phyloP scores from a whole-genome alignment of 2,888 invertebrate species.

The Trichogramma dendrolimi region DNA sequence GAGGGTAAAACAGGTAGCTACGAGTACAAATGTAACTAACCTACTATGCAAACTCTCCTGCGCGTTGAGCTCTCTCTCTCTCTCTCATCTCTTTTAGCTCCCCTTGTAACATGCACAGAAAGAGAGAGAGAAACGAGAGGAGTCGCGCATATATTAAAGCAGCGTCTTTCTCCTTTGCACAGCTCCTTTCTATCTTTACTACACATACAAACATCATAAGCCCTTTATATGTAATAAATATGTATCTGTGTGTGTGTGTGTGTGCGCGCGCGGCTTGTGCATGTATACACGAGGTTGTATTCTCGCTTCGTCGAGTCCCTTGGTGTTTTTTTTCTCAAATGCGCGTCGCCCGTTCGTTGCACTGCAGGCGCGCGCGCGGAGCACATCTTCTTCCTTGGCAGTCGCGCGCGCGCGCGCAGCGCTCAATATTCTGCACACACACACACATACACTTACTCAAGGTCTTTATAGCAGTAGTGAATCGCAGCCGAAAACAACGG shows the following conservation, averaged over 20 bases:
- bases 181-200: not conserved
- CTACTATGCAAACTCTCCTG: conserved; percentile 10
- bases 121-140: conserved; percentile 14
- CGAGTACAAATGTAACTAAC: conserved; percentile 30
- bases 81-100: too few species aligned
- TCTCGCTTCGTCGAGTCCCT: too few species aligned
- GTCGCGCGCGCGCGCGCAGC: too few species aligned
- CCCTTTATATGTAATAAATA: too few species aligned
- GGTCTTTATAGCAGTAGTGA: not conserved
- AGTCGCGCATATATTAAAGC: conserved; percentile 37
- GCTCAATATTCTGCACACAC: too few species aligned
- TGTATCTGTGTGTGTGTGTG: not conserved
- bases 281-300: too few species aligned
- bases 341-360: too few species aligned
- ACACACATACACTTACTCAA: not conserved
- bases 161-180: conserved; percentile 10
- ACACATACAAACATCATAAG: too few species aligned
- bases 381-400: too few species aligned
- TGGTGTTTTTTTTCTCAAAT: too few species aligned
- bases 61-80: too few species aligned
- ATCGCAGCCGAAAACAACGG: conserved; percentile 24
- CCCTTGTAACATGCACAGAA: not conserved
- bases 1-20: conserved; percentile 44
- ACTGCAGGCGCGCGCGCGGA: too few species aligned
- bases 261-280: not conserved